Conservation (phyloP, 2,797 vertebrate genomes). For the Falco cherrug region DNA sequence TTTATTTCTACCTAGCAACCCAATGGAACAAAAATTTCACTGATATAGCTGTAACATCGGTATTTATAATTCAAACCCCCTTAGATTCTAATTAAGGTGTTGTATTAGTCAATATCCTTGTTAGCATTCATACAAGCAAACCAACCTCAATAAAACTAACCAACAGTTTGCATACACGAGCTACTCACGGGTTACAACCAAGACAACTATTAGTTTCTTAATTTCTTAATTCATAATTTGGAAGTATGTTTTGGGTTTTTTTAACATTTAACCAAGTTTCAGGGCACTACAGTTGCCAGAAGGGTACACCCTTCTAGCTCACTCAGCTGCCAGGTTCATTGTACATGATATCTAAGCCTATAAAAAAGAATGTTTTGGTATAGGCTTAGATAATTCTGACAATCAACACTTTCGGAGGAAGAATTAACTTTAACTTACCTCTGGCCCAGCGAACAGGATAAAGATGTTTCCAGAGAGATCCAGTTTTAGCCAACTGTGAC, state of each 20-base stretch:
- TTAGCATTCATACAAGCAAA: neutral
- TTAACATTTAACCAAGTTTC: neutral
- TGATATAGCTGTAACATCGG: neutral
- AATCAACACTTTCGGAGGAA: neutral
- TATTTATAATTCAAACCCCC: neutral
- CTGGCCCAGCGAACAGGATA: constrained; percentile 95
- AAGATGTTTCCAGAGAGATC: constrained; percentile 94
- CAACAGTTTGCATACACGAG: neutral
- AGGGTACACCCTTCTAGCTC: neutral
- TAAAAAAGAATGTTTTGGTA: too few relatives aligned
- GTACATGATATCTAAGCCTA: neutral
- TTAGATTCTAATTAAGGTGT: neutral
- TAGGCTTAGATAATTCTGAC: neutral
- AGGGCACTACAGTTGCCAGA: neutral
- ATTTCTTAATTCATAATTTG: neutral
- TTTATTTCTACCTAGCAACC: neutral
- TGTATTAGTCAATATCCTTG: neutral
- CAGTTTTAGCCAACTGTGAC: constrained; percentile 89
- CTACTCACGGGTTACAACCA: neutral
- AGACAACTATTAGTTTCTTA: neutral
- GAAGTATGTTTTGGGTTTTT: neutral
- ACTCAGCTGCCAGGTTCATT: neutral
- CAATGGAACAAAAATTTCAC: neutral
- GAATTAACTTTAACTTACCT: constrained; percentile 77
- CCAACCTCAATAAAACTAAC: neutral